phyloP scores from a whole-genome alignment of 2,888 invertebrate genomes.

The Alentia gelatinosa region DNA sequence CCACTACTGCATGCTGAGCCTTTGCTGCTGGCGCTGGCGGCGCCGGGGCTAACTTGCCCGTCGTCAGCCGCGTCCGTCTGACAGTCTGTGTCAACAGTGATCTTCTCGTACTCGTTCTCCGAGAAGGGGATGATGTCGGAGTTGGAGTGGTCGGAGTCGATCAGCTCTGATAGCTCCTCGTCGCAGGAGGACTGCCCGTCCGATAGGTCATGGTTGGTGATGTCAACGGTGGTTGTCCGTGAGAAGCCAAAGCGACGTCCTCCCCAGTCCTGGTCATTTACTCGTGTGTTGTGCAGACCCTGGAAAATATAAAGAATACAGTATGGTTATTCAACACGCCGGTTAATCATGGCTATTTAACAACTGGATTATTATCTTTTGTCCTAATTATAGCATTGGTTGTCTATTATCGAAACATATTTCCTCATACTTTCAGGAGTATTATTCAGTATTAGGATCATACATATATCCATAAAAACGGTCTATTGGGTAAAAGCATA shows the following conservation, averaged over 20 bases:
- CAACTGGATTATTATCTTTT: too few relatives aligned
- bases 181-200: neutral
- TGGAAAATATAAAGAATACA: neutral
- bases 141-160: constrained; percentile 59
- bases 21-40: constrained; percentile 9
- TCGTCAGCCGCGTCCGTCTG: constrained; percentile 56
- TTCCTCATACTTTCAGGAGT: too few relatives aligned
- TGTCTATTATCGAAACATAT: too few relatives aligned
- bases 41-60: constrained; percentile 46
- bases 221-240: constrained; percentile 5
- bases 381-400: too few relatives aligned
- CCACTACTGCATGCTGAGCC: constrained; percentile 45
- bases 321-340: neutral
- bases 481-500: too few relatives aligned
- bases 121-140: constrained; percentile 66
- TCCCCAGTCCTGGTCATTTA: neutral
- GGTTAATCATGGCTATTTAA: too few relatives aligned
- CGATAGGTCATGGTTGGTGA: constrained; percentile 7
- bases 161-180: constrained; percentile 36
- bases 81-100: constrained; percentile 61
- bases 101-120: constrained; percentile 66
- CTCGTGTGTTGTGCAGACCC: neutral
- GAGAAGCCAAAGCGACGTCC: constrained; percentile 17
- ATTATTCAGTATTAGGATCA: too few relatives aligned
- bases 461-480: too few relatives aligned